These are phyloP conservation scores for Tetragonisca angustula DNA, from an alignment of 2,888 invertebrate genomes.

Conservation along the genomic window DNA sequence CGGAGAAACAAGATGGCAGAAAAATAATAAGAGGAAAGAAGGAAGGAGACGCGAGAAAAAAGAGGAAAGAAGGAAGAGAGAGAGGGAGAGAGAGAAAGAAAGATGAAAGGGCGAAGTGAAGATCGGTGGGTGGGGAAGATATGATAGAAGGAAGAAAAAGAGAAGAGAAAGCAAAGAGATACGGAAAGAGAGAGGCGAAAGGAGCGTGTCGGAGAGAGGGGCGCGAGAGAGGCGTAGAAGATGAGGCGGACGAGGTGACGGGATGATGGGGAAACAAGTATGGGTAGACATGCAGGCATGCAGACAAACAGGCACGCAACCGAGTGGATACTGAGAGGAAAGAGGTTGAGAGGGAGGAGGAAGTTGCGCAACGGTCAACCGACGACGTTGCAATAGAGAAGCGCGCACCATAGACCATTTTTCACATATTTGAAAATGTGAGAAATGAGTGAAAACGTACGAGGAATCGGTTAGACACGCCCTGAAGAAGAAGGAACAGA, in stretches of 20 bases:
- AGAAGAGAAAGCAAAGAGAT: conserved; percentile 47
- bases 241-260: conserved; percentile 64
- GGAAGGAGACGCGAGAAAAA: background rate
- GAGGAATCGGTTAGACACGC: background rate
- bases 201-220: conserved; percentile 14
- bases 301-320: conserved; percentile 41
- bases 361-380: conserved; percentile 77
- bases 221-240: conserved; percentile 68
- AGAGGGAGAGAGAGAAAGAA: conserved; percentile 21
- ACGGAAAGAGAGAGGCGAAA: conserved; percentile 1
- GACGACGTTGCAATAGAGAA: conserved; percentile 59
- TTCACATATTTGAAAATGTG: background rate
- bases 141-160: conserved; percentile 41
- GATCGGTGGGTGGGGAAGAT: conserved; percentile 15
- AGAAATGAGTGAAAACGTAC: background rate
- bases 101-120: conserved; percentile 5
- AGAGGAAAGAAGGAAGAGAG: background rate
- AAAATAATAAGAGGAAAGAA: conserved; percentile 30
- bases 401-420: conserved; percentile 41
- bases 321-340: conserved; percentile 48
- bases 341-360: conserved; percentile 64
- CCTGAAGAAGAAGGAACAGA: background rate
- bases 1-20: conserved; percentile 46
- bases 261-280: conserved; percentile 40
- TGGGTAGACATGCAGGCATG: conserved; percentile 56